Conservation (phyloP, 2,888 invertebrate genomes). For the Cerceris rybyensis region DNA sequence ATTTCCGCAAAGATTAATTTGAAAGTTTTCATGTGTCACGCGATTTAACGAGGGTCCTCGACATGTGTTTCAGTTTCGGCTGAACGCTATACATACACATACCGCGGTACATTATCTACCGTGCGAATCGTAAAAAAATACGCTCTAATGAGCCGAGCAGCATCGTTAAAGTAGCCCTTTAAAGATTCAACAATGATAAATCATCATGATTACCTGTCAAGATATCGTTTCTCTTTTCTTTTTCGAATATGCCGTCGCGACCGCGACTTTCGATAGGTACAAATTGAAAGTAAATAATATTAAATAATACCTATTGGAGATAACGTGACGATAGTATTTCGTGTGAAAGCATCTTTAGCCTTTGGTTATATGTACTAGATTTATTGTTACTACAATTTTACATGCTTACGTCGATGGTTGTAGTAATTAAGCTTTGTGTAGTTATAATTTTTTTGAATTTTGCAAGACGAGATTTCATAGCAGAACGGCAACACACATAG, state of each 20-base stretch:
- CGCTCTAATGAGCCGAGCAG: conserved; percentile 52
- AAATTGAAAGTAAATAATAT: conserved; percentile 36
- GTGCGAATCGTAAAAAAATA: conserved; percentile 52
- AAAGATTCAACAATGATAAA: conserved; percentile 58
- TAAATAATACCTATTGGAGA: not conserved
- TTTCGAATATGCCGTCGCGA: not conserved
- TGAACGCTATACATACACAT: conserved; percentile 9
- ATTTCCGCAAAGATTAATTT: conserved; percentile 67
- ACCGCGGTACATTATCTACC: conserved; percentile 51
- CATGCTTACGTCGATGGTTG: too few species aligned
- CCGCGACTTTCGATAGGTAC: conserved; percentile 29
- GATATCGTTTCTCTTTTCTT: conserved; percentile 36
- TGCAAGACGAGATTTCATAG: too few species aligned
- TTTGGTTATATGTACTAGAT: too few species aligned
- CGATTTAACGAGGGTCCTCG: conserved; percentile 53
- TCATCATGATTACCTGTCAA: conserved; percentile 54
- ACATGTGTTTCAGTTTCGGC: conserved; percentile 65
- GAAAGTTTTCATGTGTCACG: conserved; percentile 55
- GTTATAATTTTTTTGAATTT: too few species aligned
- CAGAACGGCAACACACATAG: too few species aligned
- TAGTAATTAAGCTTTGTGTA: too few species aligned
- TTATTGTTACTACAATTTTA: too few species aligned
- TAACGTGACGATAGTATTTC: not conserved
- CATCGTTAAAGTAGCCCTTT: conserved; percentile 54
- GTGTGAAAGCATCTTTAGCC: too few species aligned